Percentiles rank a stretch among this genome's conserved stretches.
phyloP scores from a whole-genome alignment of 1,140 invertebrate species.

The Caligus rogercresseyi region DNA sequence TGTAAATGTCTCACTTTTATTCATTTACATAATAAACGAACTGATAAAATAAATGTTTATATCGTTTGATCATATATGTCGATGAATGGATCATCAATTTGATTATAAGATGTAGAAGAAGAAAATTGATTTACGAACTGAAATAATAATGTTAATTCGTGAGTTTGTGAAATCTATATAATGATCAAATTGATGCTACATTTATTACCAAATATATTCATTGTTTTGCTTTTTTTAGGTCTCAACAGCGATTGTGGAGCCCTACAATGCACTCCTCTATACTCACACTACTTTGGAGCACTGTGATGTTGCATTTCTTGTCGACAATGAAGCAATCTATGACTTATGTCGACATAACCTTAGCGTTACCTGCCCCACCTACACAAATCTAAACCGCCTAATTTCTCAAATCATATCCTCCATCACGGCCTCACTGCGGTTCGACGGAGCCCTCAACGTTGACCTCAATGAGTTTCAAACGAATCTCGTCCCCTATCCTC shows the following conservation, averaged over 20 bases:
- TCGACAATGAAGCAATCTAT: constrained; percentile 53
- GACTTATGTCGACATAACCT: constrained; percentile 45
- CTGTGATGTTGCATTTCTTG: constrained; percentile 47
- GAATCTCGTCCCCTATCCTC: constrained; percentile 40
- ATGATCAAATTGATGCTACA: too few relatives aligned
- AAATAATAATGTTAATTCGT: too few relatives aligned
- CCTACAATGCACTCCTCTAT: constrained; percentile 47
- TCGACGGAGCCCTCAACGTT: constrained; percentile 47
- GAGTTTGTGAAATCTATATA: too few relatives aligned
- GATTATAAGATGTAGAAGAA: too few relatives aligned
- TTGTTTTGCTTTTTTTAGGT: constrained; percentile 26
- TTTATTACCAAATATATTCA: too few relatives aligned
- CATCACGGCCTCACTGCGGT: constrained; percentile 59
- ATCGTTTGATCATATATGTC: too few relatives aligned
- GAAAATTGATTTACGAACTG: too few relatives aligned
- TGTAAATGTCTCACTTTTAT: too few relatives aligned
- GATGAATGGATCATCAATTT: too few relatives aligned
- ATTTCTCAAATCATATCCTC: constrained; percentile 56
- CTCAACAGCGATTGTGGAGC: constrained; percentile 45
- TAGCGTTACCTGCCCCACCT: constrained; percentile 40
- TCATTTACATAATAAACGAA: too few relatives aligned
- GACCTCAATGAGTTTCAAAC: constrained; percentile 48
- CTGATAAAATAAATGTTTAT: too few relatives aligned
- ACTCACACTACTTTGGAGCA: constrained; percentile 50
- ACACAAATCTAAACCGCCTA: constrained; percentile 38